These are phyloP conservation scores for Phalacrocorax pelagicus DNA, from an alignment of 2,113 vertebrate species.

Conservation along the genomic window DNA sequence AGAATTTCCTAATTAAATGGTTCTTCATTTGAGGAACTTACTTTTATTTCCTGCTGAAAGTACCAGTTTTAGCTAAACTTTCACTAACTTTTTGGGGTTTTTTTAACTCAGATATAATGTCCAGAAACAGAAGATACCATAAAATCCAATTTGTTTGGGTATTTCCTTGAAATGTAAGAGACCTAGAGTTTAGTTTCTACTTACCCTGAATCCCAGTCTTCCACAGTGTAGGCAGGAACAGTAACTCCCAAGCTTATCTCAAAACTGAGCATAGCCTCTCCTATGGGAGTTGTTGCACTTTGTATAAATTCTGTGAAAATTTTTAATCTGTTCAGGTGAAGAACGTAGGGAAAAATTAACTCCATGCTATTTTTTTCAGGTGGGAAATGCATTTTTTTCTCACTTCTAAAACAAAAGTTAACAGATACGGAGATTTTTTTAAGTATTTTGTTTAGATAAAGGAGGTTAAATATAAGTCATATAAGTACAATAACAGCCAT, in stretches of 20 bases:
- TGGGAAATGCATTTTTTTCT: not conserved
- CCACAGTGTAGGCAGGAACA: not conserved
- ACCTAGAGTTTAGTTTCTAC: not conserved
- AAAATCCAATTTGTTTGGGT: not conserved
- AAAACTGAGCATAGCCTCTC: not conserved
- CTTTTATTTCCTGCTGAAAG: not conserved
- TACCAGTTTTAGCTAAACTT: not conserved
- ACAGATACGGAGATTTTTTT: not conserved
- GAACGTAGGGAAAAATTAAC: not conserved
- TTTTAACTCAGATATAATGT: not conserved
- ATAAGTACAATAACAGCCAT: not conserved
- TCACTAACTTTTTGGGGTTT: not conserved
- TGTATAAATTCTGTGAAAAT: not conserved
- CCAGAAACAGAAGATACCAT: not conserved
- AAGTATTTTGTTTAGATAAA: not conserved
- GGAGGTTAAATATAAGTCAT: not conserved
- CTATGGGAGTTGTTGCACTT: not conserved
- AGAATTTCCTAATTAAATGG: not conserved
- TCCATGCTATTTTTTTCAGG: not conserved
- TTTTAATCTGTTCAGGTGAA: not conserved
- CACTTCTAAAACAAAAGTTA: not conserved
- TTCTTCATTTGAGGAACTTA: not conserved
- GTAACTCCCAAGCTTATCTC: not conserved
- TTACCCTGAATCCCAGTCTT: not conserved
- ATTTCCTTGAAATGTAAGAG: not conserved